Percentiles rank a stretch among this genome's conserved stretches.
These are phyloP conservation scores for Heterohyrax brucei DNA, from an alignment of 2,797 vertebrate genomes.

Conservation along the genomic window DNA sequence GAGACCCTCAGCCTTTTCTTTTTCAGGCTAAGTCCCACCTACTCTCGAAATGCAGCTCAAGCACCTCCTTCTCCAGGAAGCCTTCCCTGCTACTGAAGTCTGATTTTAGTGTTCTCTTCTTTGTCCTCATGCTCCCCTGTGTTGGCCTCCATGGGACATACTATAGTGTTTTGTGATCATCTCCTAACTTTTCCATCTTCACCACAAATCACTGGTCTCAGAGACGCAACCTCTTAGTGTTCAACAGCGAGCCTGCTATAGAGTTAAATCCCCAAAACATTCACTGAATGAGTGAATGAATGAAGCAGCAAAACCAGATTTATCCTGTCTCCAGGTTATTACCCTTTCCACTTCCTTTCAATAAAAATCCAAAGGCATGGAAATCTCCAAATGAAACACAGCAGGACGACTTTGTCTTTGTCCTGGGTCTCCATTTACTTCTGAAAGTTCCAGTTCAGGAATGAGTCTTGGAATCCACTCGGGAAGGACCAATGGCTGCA, in stretches of 20 bases:
- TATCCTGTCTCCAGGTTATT: neutral
- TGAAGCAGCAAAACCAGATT: neutral
- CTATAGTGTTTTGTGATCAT: rapidly evolving
- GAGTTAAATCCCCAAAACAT: neutral
- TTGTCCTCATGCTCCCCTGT: neutral
- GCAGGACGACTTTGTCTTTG: neutral
- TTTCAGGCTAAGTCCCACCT: neutral
- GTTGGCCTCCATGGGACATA: neutral
- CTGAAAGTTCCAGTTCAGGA: constrained; percentile 1
- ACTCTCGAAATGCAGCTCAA: neutral
- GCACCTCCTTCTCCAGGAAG: constrained; percentile 33
- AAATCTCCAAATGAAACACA: neutral
- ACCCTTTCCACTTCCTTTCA: neutral
- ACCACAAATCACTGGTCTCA: neutral
- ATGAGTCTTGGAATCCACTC: neutral
- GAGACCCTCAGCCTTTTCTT: neutral
- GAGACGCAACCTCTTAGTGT: neutral
- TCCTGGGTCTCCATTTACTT: neutral
- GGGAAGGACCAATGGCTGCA: neutral
- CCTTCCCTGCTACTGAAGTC: neutral
- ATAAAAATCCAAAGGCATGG: neutral
- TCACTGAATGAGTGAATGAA: neutral
- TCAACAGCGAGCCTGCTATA: neutral
- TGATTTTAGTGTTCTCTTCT: neutral
- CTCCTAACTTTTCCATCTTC: neutral